Evolutionary conservation across 2,797 vertebrate species (phyloP).

Genomic region (Lepilemur ruficaudatus): DNA sequence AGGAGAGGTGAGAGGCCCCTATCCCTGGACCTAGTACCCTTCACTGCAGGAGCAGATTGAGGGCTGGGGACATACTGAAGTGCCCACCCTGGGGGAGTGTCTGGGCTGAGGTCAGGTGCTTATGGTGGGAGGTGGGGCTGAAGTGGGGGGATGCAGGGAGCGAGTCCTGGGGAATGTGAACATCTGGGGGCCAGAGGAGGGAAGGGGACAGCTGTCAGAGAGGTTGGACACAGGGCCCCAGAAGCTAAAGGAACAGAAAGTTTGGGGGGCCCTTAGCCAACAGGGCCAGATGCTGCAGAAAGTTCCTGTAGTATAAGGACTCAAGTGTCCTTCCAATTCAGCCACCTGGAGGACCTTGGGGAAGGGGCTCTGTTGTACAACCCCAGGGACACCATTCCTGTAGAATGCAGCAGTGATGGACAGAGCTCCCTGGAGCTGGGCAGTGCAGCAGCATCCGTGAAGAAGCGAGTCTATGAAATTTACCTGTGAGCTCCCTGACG

Average conservation of each 20-base stretch:
- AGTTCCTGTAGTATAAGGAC: not conserved
- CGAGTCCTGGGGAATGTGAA: not conserved
- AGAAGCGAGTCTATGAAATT: not conserved
- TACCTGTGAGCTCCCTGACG: not conserved
- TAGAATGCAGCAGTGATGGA: too few species aligned
- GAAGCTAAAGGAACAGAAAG: not conserved
- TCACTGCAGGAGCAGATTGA: not conserved
- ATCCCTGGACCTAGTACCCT: not conserved
- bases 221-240: not conserved
- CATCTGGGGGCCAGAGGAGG: not conserved
- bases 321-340: not conserved
- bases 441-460: not conserved
- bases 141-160: not conserved
- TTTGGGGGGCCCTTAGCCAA: not conserved
- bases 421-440: too few species aligned
- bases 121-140: not conserved
- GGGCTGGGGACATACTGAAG: not conserved
- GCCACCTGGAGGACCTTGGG: not conserved
- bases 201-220: not conserved
- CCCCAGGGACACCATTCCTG: accelerated
- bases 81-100: not conserved
- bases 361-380: not conserved
- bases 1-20: not conserved
- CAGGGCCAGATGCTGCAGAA: not conserved
- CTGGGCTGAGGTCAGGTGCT: not conserved